Evolutionary conservation across 2,797 vertebrate species (phyloP).

Genomic region (Myotis daubentonii): DNA sequence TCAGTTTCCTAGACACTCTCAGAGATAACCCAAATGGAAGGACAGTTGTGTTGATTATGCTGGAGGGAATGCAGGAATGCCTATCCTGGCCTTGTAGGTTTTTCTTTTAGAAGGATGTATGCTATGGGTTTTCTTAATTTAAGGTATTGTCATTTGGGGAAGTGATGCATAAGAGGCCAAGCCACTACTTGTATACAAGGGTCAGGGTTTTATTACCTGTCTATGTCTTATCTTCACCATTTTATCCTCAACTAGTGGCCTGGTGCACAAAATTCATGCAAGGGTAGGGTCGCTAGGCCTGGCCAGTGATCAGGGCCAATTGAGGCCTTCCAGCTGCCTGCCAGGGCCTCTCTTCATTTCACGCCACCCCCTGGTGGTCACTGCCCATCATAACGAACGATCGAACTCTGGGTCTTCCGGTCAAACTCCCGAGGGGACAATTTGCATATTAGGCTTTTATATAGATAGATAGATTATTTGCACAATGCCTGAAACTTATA

Average conservation of each 20-base stretch:
- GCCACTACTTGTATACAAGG: background rate
- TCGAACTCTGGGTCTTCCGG: too few relatives aligned
- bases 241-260: background rate
- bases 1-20: background rate
- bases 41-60: background rate
- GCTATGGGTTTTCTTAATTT: background rate
- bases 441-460: too few relatives aligned
- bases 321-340: too few relatives aligned
- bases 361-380: too few relatives aligned
- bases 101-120: background rate
- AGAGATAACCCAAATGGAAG: slow-evolving; percentile 15
- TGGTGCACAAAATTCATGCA: too few relatives aligned
- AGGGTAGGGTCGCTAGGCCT: too few relatives aligned
- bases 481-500: background rate
- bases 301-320: too few relatives aligned
- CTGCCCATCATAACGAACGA: too few relatives aligned
- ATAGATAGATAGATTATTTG: background rate
- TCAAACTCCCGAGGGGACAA: too few relatives aligned
- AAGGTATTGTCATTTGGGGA: background rate
- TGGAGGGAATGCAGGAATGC: background rate
- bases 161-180: background rate
- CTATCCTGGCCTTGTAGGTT: background rate
- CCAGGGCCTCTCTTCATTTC: too few relatives aligned
- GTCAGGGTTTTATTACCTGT: background rate
- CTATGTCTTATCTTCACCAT: background rate